Evolutionary conservation across 2,888 invertebrate species (phyloP), one percentile per base, ranked within the genome.

Genomic region (Rotaria macrura): DNA sequence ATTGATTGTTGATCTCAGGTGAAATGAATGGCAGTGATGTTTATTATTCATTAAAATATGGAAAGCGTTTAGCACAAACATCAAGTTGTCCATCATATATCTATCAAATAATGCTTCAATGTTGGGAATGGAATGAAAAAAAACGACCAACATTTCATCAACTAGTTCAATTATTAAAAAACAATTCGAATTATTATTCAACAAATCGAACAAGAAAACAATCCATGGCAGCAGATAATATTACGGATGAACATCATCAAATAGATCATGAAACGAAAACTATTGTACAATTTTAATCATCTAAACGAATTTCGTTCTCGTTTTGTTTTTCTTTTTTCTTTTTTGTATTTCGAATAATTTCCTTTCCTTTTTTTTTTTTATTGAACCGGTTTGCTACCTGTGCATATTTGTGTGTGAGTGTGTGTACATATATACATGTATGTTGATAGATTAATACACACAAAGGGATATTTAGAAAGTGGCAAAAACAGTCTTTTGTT

Each of bases 81-180:
- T 20, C 47, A n/a, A 23, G 25, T 40, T 86, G 86, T 54, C 85
- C 86, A 52, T 55, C 52, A 38, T 79, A 52, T 40, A 85, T 85
- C 5, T 86, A 85, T 65, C 85, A 85, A 47, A 34, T 85, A 25
- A 86, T 86, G 86, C 43, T 86, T 10, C 47, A 83, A 38, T 86
- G 86, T 54, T 86, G 86, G 86, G 83, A 86, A 57, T 86, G 85
- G 85, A 84, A 72, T 25, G 86, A 86, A n/a, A 49, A 85, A 29
- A 57, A 86, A 83, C 54, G 86, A 49, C 86, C 86, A 47, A 84
- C 86, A 38, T 86, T 86, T 49, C 52, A 57, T 29, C 79, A 86
- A 49, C 43, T 86, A 12, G 84, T 84, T 72, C 84, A 57, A 84
- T 74, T 85, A 49, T 84, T 85, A 72, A 72, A 85, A 72, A 84